Percentiles rank a stretch among this genome's conserved stretches.
Evolutionary conservation across 2,797 vertebrate species (phyloP).

Genomic region (Myripristis murdjan): DNA sequence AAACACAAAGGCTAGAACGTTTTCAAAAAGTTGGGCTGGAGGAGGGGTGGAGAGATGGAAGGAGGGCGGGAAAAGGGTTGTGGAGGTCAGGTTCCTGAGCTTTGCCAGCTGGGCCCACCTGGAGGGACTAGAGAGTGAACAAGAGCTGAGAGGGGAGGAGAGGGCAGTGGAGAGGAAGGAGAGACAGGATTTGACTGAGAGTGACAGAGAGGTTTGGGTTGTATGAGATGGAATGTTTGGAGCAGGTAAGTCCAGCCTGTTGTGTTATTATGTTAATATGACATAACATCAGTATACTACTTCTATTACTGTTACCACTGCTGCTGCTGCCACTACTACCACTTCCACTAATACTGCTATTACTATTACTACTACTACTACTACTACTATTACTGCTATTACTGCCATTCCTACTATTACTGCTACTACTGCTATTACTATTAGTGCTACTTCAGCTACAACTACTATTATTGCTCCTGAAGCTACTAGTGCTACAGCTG

Average conservation of each 20-base stretch:
- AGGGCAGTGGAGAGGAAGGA: conserved; percentile 11
- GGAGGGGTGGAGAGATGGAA: conserved; percentile 13
- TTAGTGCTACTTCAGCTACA: too few relatives aligned
- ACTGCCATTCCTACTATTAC: too few relatives aligned
- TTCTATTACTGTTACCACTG: too few relatives aligned
- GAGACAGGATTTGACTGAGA: background rate
- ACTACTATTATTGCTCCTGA: too few relatives aligned
- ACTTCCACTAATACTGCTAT: too few relatives aligned
- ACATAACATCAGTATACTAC: too few relatives aligned
- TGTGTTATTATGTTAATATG: too few relatives aligned
- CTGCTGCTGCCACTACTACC: too few relatives aligned
- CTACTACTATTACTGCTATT: too few relatives aligned
- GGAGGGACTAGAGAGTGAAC: conserved; percentile 23
- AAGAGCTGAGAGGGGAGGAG: background rate
- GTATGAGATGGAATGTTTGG: background rate
- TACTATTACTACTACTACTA: too few relatives aligned
- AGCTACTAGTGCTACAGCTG: too few relatives aligned
- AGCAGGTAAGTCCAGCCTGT: background rate
- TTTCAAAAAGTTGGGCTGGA: background rate
- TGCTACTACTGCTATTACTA: too few relatives aligned
- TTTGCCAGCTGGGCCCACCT: conserved; percentile 58
- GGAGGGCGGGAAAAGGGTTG: conserved; percentile 18
- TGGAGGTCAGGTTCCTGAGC: conserved; percentile 46
- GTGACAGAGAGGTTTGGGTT: background rate
- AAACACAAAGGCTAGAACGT: conserved; percentile 1